Evolutionary conservation across 1,140 invertebrate genomes (phyloP).

Genomic region (Alviniconcha marisindica): DNA sequence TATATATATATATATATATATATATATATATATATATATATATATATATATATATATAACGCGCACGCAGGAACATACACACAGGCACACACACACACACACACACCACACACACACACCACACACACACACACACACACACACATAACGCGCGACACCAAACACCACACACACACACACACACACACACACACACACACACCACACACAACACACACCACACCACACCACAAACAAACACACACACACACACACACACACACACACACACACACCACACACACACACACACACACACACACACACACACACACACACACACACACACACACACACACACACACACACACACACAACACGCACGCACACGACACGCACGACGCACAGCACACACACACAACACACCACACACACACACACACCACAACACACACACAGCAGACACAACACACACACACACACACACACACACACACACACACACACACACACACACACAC

Average conservation of each 20-base stretch:
- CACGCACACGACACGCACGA: not conserved
- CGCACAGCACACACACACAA: not conserved
- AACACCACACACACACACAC: not conserved
- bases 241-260: not conserved
- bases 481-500: not conserved
- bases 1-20: no score
- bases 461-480: constrained; percentile 22
- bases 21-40: no score
- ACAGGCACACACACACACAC: constrained; percentile 4
- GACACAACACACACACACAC: constrained; percentile 14
- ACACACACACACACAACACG: not conserved
- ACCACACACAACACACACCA: not conserved
- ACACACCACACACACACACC: constrained; percentile 11
- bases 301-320: not conserved
- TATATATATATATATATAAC: no score
- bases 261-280: not conserved
- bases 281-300: not conserved
- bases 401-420: not conserved
- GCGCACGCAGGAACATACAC: not conserved
- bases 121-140: constrained; percentile 7
- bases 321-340: not conserved
- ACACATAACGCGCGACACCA: not conserved
- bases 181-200: not conserved
- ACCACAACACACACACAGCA: not conserved
- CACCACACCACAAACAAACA: not conserved